These are phyloP conservation scores for Brachyhypopomus occidentalis DNA, from an alignment of 2,113 vertebrate species.

Conservation along the genomic window DNA sequence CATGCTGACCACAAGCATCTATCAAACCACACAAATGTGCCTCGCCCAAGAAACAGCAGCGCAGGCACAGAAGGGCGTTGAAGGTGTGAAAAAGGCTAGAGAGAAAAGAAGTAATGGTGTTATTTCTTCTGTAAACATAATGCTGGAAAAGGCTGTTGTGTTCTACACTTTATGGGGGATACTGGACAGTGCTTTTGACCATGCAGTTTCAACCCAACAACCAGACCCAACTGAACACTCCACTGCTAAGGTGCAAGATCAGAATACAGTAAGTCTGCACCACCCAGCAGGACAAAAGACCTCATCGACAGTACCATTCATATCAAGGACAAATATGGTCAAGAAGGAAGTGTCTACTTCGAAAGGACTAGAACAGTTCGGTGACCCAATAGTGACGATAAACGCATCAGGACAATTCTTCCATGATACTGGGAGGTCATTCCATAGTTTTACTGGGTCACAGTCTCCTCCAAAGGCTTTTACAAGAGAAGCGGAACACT, in stretches of 20 bases:
- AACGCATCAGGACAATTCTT: too few species aligned
- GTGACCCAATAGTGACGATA: too few species aligned
- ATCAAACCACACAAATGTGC: conserved; percentile 11
- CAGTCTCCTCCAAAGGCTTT: too few species aligned
- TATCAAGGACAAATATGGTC: neutral
- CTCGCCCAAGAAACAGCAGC: neutral
- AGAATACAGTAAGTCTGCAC: neutral
- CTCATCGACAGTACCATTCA: neutral
- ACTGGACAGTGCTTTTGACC: neutral
- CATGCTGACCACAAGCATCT: neutral
- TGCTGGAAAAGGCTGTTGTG: neutral
- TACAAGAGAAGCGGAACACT: too few species aligned
- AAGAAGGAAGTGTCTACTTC: neutral
- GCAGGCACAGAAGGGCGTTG: neutral
- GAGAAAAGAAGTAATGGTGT: neutral
- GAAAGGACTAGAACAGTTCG: neutral
- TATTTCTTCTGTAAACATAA: neutral
- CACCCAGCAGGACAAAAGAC: neutral
- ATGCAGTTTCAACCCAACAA: neutral
- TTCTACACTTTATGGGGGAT: neutral
- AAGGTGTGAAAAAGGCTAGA: conserved; percentile 2
- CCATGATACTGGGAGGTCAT: too few species aligned
- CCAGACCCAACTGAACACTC: neutral
- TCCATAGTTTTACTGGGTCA: too few species aligned
- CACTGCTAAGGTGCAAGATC: too few species aligned